Base-by-base conservation (phyloP, 2,888 invertebrate species). In the Timema podura region DNA sequence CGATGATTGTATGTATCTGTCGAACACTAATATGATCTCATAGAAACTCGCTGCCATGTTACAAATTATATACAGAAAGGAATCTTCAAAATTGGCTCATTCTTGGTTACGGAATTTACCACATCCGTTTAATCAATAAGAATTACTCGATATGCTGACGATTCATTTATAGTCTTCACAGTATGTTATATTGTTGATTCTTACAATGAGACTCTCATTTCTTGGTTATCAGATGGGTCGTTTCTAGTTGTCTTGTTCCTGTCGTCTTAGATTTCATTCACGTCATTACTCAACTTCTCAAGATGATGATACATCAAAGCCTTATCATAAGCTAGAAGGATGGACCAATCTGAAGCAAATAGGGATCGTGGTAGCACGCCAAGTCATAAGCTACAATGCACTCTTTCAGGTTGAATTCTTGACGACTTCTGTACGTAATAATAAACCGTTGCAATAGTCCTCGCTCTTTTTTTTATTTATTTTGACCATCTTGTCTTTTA, bases 1-100 rank as follows among this genome's bases (percentile, higher is more conserved):
- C n/a, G 57, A n/a, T 57, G 0, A 13, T 57, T 57, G 57, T 57
- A 57, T 57, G 8, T 57, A 57, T 57, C 57, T 57, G 13, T 54
- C 54, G 6, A 57, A 57, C 57, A 57, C 57, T 57, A 57, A 57
- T 57, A 6, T 57, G 30, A 57, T n/a, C 15, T 57, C 57, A 13
- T 54, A 5, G 5, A 54, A 54, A 13, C 6, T 54, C 54, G 54
- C 54, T 54, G 54, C 54, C 54, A 54, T 54, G 54, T 54, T 54
- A 54, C 54, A 54, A 54, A 54, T n/a, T 13, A 54, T 54, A 54
- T 13, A 7, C 54, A 13, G n/a, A 54, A 54, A 54, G 54, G 54
- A 54, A 54, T 54, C 54, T 54, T n/a, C 10, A 13, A 54, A 54
- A 16, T 54, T 54, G n/a, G 54, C n/a, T 54, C 54, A 54, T 2